Evolutionary conservation across 2,797 vertebrate species (phyloP).

Genomic region (Falco biarmicus): DNA sequence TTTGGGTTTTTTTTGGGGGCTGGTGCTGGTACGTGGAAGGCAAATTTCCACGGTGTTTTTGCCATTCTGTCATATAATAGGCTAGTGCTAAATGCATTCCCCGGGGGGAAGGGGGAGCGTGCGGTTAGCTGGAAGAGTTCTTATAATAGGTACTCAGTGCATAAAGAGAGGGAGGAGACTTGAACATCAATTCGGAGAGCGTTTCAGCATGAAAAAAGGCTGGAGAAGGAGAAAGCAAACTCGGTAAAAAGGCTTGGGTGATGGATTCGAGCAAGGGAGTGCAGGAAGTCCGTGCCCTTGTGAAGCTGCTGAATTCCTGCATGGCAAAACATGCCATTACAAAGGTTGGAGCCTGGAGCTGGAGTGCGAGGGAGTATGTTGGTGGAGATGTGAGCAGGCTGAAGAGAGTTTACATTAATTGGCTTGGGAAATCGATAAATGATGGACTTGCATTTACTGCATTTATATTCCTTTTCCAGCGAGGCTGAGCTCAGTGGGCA

Average conservation of each 20-base stretch:
- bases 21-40: neutral
- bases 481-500: slow-evolving; percentile 75
- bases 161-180: slow-evolving; percentile 47
- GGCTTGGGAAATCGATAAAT: neutral
- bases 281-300: neutral
- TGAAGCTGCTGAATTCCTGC: slow-evolving; percentile 11
- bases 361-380: neutral
- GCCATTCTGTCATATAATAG: neutral
- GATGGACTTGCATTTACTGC: neutral
- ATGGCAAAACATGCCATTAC: neutral
- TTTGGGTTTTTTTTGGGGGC: neutral
- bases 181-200: neutral
- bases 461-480: slow-evolving; percentile 36
- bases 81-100: neutral
- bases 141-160: slow-evolving; percentile 37
- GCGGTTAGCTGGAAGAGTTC: neutral
- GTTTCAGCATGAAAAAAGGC: neutral
- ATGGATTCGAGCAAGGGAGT: neutral
- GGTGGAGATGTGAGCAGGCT: neutral
- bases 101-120: neutral
- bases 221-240: neutral
- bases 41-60: neutral
- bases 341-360: neutral
- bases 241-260: neutral
- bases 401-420: neutral